phyloP scores from a whole-genome alignment of 2,113 vertebrate species.

The Podocnemis expansa region DNA sequence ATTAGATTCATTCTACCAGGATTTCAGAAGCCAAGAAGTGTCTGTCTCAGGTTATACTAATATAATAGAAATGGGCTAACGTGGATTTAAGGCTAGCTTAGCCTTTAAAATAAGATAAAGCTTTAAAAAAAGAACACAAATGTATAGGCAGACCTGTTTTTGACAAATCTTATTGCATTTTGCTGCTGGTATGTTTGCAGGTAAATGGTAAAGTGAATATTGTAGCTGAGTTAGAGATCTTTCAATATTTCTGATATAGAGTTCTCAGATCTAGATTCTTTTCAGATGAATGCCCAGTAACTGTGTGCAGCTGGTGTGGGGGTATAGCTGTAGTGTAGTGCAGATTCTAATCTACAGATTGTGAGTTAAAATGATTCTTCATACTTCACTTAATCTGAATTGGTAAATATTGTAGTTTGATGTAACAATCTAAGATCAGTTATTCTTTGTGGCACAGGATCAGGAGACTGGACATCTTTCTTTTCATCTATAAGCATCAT shows the following conservation, averaged over 20 bases:
- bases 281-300: not conserved
- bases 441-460: not conserved
- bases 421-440: not conserved
- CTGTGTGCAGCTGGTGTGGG: not conserved
- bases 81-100: not conserved
- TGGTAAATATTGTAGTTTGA: not conserved
- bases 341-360: not conserved
- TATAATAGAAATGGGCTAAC: not conserved
- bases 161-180: not conserved
- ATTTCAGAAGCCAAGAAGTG: not conserved
- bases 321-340: not conserved
- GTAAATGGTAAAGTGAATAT: not conserved
- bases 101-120: not conserved
- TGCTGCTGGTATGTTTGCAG: not conserved
- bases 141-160: not conserved
- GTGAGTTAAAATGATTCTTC: not conserved
- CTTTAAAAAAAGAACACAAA: not conserved
- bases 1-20: not conserved
- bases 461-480: not conserved
- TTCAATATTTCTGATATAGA: not conserved
- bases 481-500: not conserved
- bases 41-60: not conserved
- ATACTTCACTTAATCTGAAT: not conserved
- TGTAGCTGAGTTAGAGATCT: not conserved
- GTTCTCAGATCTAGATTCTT: not conserved